Evolutionary conservation across 2,797 vertebrate species (phyloP).

Genomic region (Carduelis carduelis): DNA sequence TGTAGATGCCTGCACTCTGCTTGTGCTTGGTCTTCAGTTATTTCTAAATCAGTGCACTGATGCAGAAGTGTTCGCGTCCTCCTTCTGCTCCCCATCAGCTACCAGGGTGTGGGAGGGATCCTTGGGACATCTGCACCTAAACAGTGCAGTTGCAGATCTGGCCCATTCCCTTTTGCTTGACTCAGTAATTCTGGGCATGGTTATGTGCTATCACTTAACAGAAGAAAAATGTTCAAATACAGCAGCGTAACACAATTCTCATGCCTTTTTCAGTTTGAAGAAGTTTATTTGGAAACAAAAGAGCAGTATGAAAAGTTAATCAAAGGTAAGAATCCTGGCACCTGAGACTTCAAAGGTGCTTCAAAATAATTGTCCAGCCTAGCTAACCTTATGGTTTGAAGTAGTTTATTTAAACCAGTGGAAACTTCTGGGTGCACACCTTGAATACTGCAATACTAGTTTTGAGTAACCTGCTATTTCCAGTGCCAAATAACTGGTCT

Average conservation of each 20-base stretch:
- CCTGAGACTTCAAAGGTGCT: background rate
- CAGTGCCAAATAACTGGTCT: background rate
- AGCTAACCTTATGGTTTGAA: background rate
- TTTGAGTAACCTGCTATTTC: background rate
- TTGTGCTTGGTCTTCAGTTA: background rate
- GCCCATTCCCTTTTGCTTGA: background rate
- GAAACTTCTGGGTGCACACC: background rate
- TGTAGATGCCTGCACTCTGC: background rate
- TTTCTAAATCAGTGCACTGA: background rate
- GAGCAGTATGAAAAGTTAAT: constrained; percentile 81
- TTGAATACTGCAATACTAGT: background rate
- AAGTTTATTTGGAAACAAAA: constrained; percentile 73
- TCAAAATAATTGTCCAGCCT: background rate
- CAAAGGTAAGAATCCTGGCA: constrained; percentile 59
- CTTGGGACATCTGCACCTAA: background rate
- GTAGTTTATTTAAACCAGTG: background rate
- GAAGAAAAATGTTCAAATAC: background rate
- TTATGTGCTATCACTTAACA: background rate
- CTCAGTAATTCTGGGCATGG: accelerated
- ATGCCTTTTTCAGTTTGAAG: constrained; percentile 81
- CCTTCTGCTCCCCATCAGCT: background rate
- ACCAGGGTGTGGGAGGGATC: background rate
- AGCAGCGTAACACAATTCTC: background rate
- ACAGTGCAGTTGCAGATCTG: background rate
- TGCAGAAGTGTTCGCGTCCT: background rate